Conservation (phyloP, 2,888 invertebrate genomes). For the Platerodrilus igneus region DNA sequence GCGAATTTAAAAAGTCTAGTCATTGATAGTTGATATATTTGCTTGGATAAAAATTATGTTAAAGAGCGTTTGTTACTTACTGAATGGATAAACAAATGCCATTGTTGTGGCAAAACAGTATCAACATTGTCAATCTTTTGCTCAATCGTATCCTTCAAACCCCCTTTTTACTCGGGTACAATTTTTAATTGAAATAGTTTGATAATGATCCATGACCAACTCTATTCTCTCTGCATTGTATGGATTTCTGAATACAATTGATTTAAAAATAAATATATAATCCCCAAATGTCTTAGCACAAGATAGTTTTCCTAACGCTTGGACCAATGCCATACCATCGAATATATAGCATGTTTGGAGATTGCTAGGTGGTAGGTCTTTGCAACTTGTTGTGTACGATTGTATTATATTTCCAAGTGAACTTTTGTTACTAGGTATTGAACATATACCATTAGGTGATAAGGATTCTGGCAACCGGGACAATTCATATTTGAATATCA, state of each 20-base stretch:
- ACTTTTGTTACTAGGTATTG: conserved; percentile 3
- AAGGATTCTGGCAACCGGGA: conserved; percentile 3
- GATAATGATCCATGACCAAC: conserved; percentile 4
- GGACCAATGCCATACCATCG: conserved; percentile 11
- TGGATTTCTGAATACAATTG: conserved; percentile 2
- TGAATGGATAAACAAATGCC: neutral
- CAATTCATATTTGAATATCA: conserved; percentile 7
- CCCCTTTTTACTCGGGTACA: too few species aligned
- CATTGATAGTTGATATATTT: too few species aligned
- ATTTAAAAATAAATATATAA: conserved; percentile 9
- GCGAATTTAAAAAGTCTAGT: too few species aligned
- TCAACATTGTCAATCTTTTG: neutral
- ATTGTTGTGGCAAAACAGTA: neutral
- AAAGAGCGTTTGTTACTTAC: neutral
- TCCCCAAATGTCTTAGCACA: conserved; percentile 11
- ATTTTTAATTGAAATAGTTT: neutral
- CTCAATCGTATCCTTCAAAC: neutral
- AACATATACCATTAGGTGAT: neutral
- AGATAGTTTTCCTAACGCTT: conserved; percentile 14
- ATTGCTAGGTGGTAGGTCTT: neutral
- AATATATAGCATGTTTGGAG: conserved; percentile 5
- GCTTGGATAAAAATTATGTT: too few species aligned
- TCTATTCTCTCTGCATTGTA: conserved; percentile 2
- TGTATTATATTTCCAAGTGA: conserved; percentile 4
- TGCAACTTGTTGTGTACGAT: neutral